Base-by-base conservation (phyloP, 92 coral and sea anemone species). In the Micromussa lordhowensis region DNA sequence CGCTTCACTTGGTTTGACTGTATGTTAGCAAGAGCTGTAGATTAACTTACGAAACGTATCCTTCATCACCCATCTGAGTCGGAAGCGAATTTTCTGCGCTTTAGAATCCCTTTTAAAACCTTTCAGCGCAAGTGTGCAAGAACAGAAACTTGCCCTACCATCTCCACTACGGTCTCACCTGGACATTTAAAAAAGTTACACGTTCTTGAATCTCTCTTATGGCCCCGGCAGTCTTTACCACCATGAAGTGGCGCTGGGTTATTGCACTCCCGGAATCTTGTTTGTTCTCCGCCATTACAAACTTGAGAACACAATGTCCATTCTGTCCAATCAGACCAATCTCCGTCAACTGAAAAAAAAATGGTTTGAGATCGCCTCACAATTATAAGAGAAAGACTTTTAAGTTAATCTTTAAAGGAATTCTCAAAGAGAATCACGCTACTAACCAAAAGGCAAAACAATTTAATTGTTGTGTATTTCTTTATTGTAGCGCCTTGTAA, bases 261-360 rank as follows among this genome's bases (percentile, higher is more conserved):
- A 86, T 79, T 30, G 83, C 94, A 92, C 57, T 64, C 84, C 11
- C 95, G 88, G 48, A 58, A 76, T 35, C 91, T 68, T 8, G 58
- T 70, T 70, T 90, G 92, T 53, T 73, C 90, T 35, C 95, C 95
- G 13, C 88, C 88, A 54, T 90, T 83, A 69, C 95, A 93, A 34
- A 86, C 51, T 29, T 86, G 61, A 5, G 85, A 79, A 31, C 95
- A 93, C 19, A 64, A 13, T 38, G 91, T 66, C 95, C 95, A 93
- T 10, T 38, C 84, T 4, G 86, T 85, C 95, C 95, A 93, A 1
- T 16, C 7, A 19, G 95, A 93, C 95, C 95, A 93, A 12, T 55
- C 54, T 26, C 95, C 93, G 54, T 83, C 79, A 72, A 90, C 95
- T 93, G 86, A 1, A 30, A 77, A 32, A 19, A 73, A 19, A 29